A percentile compares a stretch with the other conserved stretches of the same genome.
Evolutionary conservation across 2,113 vertebrate species (phyloP).

Genomic region (Epinephelus cyanopodus): DNA sequence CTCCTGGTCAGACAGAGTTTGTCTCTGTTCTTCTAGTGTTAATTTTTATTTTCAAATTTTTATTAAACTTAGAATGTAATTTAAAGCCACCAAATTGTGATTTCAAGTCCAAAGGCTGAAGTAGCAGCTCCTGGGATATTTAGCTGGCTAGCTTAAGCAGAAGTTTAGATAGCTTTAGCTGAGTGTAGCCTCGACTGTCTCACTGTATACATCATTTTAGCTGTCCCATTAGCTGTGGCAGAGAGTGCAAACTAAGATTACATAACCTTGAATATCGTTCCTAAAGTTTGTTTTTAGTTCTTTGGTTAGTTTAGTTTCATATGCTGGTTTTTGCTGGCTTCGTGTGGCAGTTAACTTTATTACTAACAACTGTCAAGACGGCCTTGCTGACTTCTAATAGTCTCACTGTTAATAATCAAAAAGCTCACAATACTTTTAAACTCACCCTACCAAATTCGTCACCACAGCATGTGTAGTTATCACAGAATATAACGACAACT

Average conservation of each 20-base stretch:
- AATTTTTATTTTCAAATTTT: no score
- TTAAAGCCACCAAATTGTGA: no score
- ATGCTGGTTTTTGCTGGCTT: neutral
- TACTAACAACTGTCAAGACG: no score
- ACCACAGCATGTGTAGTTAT: neutral
- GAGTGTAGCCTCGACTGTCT: neutral
- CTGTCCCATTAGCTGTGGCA: neutral
- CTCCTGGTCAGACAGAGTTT: no score
- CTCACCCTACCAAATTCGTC: neutral
- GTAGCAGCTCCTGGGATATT: no score
- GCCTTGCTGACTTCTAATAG: neutral
- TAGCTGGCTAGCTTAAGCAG: no score
- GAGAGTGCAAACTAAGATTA: neutral
- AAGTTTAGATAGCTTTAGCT: neutral
- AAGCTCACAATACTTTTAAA: neutral
- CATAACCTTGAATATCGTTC: neutral
- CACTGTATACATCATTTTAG: neutral
- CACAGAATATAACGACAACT: neutral
- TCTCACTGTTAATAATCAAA: neutral
- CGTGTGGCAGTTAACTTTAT: neutral
- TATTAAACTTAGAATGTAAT: no score
- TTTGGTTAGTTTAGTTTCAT: neutral
- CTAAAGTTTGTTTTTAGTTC: neutral
- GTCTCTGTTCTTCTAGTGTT: no score
- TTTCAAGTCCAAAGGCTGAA: no score